phyloP scores from a whole-genome alignment of 2,888 invertebrate genomes.

The Megaustenia siamemsis region DNA sequence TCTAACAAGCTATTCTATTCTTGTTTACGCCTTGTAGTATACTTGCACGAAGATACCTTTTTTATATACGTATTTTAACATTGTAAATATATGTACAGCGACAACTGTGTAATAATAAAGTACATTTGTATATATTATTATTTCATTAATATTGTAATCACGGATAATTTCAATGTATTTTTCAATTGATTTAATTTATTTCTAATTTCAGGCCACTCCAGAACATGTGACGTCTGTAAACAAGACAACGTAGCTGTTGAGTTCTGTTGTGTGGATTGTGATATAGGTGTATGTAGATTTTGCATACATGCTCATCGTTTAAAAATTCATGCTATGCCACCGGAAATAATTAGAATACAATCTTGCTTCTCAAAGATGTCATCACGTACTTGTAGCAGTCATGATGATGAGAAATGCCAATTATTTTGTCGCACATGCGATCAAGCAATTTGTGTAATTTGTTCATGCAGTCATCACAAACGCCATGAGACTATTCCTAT shows the following conservation, averaged over 20 bases:
- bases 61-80: too few species aligned
- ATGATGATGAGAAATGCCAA: constrained; percentile 67
- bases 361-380: constrained; percentile 58
- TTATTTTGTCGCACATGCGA: constrained; percentile 72
- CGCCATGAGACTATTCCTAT: constrained; percentile 68
- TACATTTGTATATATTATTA: too few species aligned
- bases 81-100: too few species aligned
- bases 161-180: too few species aligned
- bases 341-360: constrained; percentile 70
- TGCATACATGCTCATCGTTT: constrained; percentile 73
- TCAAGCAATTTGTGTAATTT: constrained; percentile 67
- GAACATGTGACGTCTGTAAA: constrained; percentile 70
- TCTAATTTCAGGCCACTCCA: constrained; percentile 50
- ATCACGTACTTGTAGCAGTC: constrained; percentile 61
- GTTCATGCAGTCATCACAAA: constrained; percentile 68
- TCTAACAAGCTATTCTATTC: too few species aligned
- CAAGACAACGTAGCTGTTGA: constrained; percentile 69
- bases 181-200: neutral
- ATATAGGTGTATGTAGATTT: constrained; percentile 72
- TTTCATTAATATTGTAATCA: too few species aligned
- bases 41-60: too few species aligned
- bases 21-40: too few species aligned
- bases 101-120: too few species aligned
- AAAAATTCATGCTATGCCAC: constrained; percentile 60
- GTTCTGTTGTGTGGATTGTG: constrained; percentile 73